Evolutionary conservation across 2,888 invertebrate genomes (phyloP).

Genomic region (Dermolepida albohirtum): DNA sequence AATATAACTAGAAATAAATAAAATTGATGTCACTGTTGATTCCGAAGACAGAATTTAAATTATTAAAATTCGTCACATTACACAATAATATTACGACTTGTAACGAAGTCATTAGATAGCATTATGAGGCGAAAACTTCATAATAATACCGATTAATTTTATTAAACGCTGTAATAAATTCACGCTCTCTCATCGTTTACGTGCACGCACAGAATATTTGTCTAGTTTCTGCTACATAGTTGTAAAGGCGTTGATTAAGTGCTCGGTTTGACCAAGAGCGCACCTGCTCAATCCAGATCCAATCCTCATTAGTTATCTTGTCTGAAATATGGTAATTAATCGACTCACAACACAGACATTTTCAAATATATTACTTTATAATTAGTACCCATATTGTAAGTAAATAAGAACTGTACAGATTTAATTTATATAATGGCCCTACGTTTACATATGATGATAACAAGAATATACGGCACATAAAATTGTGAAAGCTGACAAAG

Average conservation of each 20-base stretch:
- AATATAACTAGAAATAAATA: no score
- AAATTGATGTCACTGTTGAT: no score
- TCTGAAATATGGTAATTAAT: constrained; percentile 46
- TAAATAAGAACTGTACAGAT: background rate
- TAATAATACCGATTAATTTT: no score
- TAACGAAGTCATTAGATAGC: no score
- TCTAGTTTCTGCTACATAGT: constrained; percentile 2
- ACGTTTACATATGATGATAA: constrained; percentile 9
- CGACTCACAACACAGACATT: constrained; percentile 11
- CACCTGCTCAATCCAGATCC: constrained; percentile 45
- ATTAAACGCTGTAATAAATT: no score
- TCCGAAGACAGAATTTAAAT: no score
- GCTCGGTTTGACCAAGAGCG: constrained; percentile 43
- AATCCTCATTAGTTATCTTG: constrained; percentile 46
- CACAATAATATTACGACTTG: no score
- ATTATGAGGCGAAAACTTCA: no score
- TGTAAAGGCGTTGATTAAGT: constrained; percentile 39
- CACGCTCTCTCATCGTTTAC: background rate
- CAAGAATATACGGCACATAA: background rate
- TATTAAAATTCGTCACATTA: no score
- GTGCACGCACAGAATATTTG: constrained; percentile 7
- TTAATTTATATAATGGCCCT: constrained; percentile 17
- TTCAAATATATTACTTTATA: constrained; percentile 14
- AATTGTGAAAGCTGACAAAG: no score
- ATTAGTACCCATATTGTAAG: constrained; percentile 6